phyloP scores from a whole-genome alignment of 2,113 vertebrate species.

The Boleophthalmus pectinirostris region DNA sequence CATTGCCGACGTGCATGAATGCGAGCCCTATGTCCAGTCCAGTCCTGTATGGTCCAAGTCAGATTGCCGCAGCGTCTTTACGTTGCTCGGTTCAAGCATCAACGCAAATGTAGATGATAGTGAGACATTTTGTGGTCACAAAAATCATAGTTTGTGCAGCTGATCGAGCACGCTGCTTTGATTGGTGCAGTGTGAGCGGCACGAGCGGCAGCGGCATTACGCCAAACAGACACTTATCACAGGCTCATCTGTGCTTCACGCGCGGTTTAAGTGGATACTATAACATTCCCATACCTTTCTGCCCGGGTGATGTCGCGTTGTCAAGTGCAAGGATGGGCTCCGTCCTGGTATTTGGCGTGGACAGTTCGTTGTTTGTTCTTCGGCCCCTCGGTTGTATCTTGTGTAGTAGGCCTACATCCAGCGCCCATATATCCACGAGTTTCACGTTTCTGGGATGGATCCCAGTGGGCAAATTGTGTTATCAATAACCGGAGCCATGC shows the following conservation, averaged over 20 bases:
- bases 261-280: slow-evolving; percentile 41
- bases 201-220: slow-evolving; percentile 34
- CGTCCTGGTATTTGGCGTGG: slow-evolving; percentile 52
- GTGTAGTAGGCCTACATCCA: slow-evolving; percentile 29
- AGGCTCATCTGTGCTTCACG: slow-evolving; percentile 32
- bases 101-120: slow-evolving; percentile 48
- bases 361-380: slow-evolving; percentile 37
- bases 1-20: slow-evolving; percentile 69
- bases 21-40: slow-evolving; percentile 51
- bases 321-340: slow-evolving; percentile 75
- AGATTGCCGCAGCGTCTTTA: slow-evolving; percentile 77
- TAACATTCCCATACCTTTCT: slow-evolving; percentile 76
- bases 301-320: slow-evolving; percentile 73
- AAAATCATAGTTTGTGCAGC: slow-evolving; percentile 53
- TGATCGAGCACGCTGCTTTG: slow-evolving; percentile 52
- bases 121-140: slow-evolving; percentile 38
- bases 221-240: slow-evolving; percentile 15
- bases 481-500: slow-evolving; percentile 73
- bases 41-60: slow-evolving; percentile 51
- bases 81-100: slow-evolving; percentile 57
- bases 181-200: slow-evolving; percentile 63
- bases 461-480: slow-evolving; percentile 74
- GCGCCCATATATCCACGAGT: slow-evolving; percentile 49
- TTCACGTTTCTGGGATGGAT: slow-evolving; percentile 63
- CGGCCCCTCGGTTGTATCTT: slow-evolving; percentile 33